These are phyloP conservation scores for Pollenia griseotomentosa DNA, from an alignment of 2,888 invertebrate genomes.

Conservation along the genomic window DNA sequence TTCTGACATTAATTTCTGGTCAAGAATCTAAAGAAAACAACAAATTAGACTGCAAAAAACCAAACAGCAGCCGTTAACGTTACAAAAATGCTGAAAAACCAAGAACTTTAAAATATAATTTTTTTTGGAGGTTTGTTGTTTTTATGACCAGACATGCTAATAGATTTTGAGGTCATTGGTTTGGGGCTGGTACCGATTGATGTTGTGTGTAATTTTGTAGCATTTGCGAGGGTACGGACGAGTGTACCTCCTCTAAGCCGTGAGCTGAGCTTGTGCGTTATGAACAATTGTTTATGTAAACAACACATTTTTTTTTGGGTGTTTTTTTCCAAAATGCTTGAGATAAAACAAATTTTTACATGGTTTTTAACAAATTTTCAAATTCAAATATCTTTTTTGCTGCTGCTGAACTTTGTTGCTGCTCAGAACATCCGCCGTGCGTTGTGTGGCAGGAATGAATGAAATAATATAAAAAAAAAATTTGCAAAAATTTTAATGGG, in stretches of 20 bases:
- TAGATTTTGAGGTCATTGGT: slow-evolving; percentile 81
- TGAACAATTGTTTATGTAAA: slow-evolving; percentile 67
- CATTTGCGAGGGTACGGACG: background rate
- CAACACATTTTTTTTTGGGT: slow-evolving; percentile 36
- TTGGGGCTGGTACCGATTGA: slow-evolving; percentile 34
- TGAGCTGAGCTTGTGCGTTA: slow-evolving; percentile 59
- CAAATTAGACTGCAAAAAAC: slow-evolving; percentile 60
- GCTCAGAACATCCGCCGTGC: slow-evolving; percentile 66
- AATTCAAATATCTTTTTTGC: background rate
- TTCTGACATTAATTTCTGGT: slow-evolving; percentile 79
- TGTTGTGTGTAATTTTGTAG: background rate
- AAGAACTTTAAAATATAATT: slow-evolving; percentile 28
- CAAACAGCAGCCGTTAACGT: slow-evolving; percentile 5
- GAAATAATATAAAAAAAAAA: slow-evolving; percentile 42
- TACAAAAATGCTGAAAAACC: background rate
- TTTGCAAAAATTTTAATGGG: slow-evolving; percentile 14
- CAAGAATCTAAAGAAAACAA: slow-evolving; percentile 71
- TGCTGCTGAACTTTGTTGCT: background rate
- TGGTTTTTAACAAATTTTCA: slow-evolving; percentile 52
- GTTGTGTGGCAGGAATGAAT: slow-evolving; percentile 49
- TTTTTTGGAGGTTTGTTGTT: slow-evolving; percentile 52
- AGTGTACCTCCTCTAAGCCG: slow-evolving; percentile 23
- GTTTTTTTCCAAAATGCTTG: background rate
- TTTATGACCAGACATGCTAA: slow-evolving; percentile 79
- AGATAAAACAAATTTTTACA: slow-evolving; percentile 55